A percentile compares a stretch with the other conserved stretches of the same genome.
Evolutionary conservation across 2,797 vertebrate genomes (phyloP).

Genomic region (Rhinichthys osculus): DNA sequence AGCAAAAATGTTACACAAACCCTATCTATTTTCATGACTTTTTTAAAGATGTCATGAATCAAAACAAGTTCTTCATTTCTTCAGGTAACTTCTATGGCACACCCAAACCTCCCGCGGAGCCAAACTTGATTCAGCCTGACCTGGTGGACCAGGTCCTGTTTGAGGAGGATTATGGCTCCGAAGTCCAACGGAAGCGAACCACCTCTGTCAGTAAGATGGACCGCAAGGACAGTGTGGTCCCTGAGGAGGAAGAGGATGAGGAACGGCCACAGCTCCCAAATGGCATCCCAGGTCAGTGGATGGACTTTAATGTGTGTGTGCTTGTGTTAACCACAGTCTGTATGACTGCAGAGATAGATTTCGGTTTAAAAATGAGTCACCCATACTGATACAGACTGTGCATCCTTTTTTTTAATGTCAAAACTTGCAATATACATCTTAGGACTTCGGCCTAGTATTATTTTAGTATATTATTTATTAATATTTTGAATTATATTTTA

Average conservation of each 20-base stretch:
- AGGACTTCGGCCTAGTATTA: background rate
- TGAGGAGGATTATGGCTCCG: slow-evolving; percentile 93
- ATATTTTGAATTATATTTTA: background rate
- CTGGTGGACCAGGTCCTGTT: slow-evolving; percentile 97
- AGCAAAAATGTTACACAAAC: background rate
- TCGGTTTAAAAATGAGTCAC: background rate
- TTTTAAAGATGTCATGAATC: slow-evolving; percentile 1
- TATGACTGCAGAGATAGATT: background rate
- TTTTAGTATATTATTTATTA: background rate
- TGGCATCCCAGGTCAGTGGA: slow-evolving; percentile 83
- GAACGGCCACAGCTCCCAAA: slow-evolving; percentile 83
- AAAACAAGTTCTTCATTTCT: background rate
- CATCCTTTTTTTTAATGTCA: background rate
- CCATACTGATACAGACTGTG: background rate
- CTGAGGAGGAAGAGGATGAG: slow-evolving; percentile 97
- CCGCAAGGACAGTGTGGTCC: slow-evolving; percentile 90
- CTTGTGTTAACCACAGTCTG: slow-evolving; percentile 2
- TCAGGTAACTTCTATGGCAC: slow-evolving; percentile 97
- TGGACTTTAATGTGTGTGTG: background rate
- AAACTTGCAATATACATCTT: background rate
- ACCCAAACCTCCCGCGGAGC: slow-evolving; percentile 95
- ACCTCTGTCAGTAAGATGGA: slow-evolving; percentile 99
- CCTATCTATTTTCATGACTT: background rate
- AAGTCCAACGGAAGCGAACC: slow-evolving; percentile 94
- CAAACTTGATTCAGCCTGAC: slow-evolving; percentile 95